These are phyloP conservation scores for Labeo catla DNA, from an alignment of 2,113 vertebrate genomes.

Conservation along the genomic window DNA sequence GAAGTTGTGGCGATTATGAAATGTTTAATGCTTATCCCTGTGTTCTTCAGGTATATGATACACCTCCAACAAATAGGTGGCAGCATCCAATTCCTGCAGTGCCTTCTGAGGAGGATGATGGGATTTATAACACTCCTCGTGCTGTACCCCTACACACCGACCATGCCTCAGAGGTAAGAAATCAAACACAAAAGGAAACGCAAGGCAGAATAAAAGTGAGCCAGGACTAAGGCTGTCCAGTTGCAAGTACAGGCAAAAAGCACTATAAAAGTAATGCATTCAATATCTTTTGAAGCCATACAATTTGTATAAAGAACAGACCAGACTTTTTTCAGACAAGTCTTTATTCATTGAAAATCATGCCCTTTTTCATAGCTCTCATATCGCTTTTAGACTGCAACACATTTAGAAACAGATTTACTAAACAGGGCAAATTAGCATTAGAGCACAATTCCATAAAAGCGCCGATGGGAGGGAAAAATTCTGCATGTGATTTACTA, in stretches of 20 bases:
- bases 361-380: neutral
- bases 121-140: conserved; percentile 80
- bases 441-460: too few relatives aligned
- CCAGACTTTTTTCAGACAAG: neutral
- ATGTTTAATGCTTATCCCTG: neutral
- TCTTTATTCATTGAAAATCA: neutral
- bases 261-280: neutral
- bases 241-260: neutral
- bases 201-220: neutral
- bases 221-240: neutral
- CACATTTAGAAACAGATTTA: neutral
- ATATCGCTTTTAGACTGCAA: neutral
- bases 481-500: too few relatives aligned
- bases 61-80: conserved; percentile 77
- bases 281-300: neutral
- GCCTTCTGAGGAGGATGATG: conserved; percentile 61
- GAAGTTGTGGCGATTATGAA: neutral
- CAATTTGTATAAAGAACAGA: neutral
- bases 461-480: too few relatives aligned
- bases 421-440: too few relatives aligned
- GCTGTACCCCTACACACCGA: conserved; percentile 66
- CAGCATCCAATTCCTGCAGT: conserved; percentile 64
- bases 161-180: conserved; percentile 71
- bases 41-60: conserved; percentile 76
- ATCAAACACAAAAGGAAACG: neutral